phyloP scores from a whole-genome alignment of 2,113 vertebrate genomes.

The Tupaia tana region DNA sequence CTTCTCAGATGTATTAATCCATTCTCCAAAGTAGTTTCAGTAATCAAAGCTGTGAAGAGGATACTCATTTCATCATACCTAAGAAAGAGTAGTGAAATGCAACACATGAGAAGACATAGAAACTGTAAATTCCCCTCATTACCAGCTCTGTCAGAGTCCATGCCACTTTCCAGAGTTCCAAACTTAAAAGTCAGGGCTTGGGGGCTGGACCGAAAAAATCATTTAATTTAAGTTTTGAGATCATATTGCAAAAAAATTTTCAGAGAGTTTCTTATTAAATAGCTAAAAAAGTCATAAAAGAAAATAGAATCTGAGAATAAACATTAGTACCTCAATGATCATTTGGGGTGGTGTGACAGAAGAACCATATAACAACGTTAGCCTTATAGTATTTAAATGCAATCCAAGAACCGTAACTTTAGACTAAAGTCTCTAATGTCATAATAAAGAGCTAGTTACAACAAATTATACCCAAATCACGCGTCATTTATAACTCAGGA shows the following conservation, averaged over 20 bases:
- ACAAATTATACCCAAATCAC: neutral
- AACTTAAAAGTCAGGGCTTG: neutral
- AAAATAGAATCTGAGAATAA: slow-evolving; percentile 41
- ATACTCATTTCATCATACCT: slow-evolving; percentile 99
- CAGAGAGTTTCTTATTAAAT: neutral
- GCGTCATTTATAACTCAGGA: neutral
- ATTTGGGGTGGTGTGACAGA: neutral
- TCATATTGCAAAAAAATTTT: slow-evolving; percentile 32
- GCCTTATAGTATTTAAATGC: neutral
- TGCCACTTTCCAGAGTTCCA: neutral
- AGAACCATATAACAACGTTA: neutral
- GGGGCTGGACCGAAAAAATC: neutral
- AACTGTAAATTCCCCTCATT: accelerated
- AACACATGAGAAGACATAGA: neutral
- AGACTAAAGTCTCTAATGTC: neutral
- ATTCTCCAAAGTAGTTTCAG: slow-evolving; percentile 92
- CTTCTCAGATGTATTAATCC: slow-evolving; percentile 94
- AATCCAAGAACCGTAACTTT: slow-evolving; percentile 14
- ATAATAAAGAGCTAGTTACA: neutral
- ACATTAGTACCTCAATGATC: neutral
- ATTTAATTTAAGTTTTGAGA: slow-evolving; percentile 38
- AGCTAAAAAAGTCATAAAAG: slow-evolving; percentile 12
- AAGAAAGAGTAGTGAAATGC: slow-evolving; percentile 40
- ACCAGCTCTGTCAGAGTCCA: neutral
- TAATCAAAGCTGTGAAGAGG: slow-evolving; percentile 92